Conservation (phyloP, 2,888 invertebrate species). For the Polydesmus complanatus region DNA sequence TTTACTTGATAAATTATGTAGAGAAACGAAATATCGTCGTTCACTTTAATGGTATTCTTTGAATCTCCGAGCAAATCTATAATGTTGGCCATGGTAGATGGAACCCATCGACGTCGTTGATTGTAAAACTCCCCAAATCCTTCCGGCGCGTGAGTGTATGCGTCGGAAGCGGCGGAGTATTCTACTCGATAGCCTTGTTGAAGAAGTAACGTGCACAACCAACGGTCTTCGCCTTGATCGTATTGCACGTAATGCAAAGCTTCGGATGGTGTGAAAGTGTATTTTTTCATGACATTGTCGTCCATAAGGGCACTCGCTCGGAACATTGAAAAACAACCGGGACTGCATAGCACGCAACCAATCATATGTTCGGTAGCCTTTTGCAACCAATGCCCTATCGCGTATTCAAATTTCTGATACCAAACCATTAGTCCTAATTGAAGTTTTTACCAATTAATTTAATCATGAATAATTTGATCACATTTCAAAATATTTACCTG, state of each 20-base stretch:
- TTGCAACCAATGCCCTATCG: constrained; percentile 99
- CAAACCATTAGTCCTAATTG: constrained; percentile 83
- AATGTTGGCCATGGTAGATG: constrained; percentile 44
- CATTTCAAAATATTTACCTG: constrained; percentile 39
- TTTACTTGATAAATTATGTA: constrained; percentile 30
- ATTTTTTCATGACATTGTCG: constrained; percentile 93
- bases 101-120: constrained; percentile 42
- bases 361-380: constrained; percentile 99
- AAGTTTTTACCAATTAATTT: not conserved
- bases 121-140: constrained; percentile 43
- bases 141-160: constrained; percentile 39
- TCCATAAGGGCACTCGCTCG: constrained; percentile 97
- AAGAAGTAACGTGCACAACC: constrained; percentile 41
- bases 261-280: constrained; percentile 77
- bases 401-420: constrained; percentile 99
- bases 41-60: constrained; percentile 35
- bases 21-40: constrained; percentile 39
- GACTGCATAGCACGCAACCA: constrained; percentile 97
- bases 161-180: constrained; percentile 35
- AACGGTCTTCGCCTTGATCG: constrained; percentile 67
- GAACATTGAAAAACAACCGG: constrained; percentile 94
- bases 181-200: constrained; percentile 39
- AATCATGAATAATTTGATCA: not conserved
- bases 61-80: constrained; percentile 38
- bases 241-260: constrained; percentile 96